These are phyloP conservation scores for Meteorus sp. DNA, from an alignment of 1,140 invertebrate genomes.

Conservation along the genomic window DNA sequence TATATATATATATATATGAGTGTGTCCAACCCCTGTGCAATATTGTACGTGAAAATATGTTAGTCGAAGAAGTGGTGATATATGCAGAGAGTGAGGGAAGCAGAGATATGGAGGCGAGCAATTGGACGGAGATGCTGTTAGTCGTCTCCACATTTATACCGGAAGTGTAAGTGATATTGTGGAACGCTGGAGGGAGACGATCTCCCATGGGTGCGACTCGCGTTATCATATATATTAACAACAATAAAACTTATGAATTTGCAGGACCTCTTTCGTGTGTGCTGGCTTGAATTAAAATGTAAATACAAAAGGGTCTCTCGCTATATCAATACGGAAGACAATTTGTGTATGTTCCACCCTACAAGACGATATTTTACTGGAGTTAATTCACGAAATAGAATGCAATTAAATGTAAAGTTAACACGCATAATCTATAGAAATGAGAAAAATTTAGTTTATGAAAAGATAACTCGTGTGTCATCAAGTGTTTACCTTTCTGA, in stretches of 20 bases:
- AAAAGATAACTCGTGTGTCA: too few relatives aligned
- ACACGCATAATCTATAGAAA: background rate
- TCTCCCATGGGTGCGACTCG: constrained; percentile 26
- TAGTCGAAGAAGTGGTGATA: constrained; percentile 20
- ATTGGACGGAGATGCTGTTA: background rate
- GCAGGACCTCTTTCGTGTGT: constrained; percentile 18
- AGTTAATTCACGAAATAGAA: too few relatives aligned
- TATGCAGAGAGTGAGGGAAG: too few relatives aligned
- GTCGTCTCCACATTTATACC: constrained; percentile 18
- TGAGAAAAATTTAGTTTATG: background rate
- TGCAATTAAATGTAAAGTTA: too few relatives aligned
- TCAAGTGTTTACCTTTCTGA: background rate
- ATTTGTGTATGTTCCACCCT: too few relatives aligned
- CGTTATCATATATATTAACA: constrained; percentile 38
- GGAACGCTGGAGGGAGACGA: constrained; percentile 21
- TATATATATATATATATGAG: too few relatives aligned
- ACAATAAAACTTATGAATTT: constrained; percentile 38
- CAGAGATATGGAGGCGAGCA: too few relatives aligned
- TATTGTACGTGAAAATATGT: constrained; percentile 36
- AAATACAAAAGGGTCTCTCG: constrained; percentile 21
- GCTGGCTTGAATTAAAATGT: constrained; percentile 31
- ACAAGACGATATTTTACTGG: too few relatives aligned
- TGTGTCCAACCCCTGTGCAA: constrained; percentile 24
- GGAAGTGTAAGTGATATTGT: constrained; percentile 32
- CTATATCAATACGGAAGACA: constrained; percentile 5